These are phyloP conservation scores for Lasioglossum calceatum DNA, from an alignment of 2,888 invertebrate species.

Conservation along the genomic window DNA sequence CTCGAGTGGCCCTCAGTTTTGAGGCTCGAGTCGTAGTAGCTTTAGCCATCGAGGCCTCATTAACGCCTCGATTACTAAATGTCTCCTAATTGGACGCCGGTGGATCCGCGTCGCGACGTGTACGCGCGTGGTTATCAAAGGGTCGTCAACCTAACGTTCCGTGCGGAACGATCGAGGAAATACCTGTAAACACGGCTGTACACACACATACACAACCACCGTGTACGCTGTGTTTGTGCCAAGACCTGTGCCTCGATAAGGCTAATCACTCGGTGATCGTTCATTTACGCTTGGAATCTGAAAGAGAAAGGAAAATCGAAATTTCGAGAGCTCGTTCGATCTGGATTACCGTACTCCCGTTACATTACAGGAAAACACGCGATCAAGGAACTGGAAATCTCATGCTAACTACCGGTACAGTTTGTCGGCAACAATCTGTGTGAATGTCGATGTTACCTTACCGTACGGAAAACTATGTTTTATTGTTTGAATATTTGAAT, in stretches of 20 bases:
- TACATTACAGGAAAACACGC: background rate
- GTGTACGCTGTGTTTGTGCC: background rate
- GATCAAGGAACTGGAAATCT: background rate
- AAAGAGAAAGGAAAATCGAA: conserved; percentile 25
- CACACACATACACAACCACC: conserved; percentile 17
- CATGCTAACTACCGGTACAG: background rate
- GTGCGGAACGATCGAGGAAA: conserved; percentile 63
- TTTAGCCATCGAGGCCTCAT: conserved; percentile 43
- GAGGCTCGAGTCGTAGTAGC: conserved; percentile 4
- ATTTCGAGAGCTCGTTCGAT: conserved; percentile 12
- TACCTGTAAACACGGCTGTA: conserved; percentile 43
- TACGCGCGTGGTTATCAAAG: conserved; percentile 70
- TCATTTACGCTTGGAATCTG: conserved; percentile 3
- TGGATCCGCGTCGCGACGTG: conserved; percentile 56
- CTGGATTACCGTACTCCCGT: background rate
- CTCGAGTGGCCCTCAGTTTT: conserved; percentile 8
- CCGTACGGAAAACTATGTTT: background rate
- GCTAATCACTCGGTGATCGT: conserved; percentile 33
- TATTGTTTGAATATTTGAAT: background rate
- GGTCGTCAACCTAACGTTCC: conserved; percentile 72
- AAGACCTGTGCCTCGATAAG: conserved; percentile 49
- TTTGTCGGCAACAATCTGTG: background rate
- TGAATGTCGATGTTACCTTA: background rate
- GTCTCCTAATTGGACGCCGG: conserved; percentile 64
- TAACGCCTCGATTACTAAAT: conserved; percentile 63